phyloP scores from a whole-genome alignment of 2,797 vertebrate species.

The Chaunax sp. region DNA sequence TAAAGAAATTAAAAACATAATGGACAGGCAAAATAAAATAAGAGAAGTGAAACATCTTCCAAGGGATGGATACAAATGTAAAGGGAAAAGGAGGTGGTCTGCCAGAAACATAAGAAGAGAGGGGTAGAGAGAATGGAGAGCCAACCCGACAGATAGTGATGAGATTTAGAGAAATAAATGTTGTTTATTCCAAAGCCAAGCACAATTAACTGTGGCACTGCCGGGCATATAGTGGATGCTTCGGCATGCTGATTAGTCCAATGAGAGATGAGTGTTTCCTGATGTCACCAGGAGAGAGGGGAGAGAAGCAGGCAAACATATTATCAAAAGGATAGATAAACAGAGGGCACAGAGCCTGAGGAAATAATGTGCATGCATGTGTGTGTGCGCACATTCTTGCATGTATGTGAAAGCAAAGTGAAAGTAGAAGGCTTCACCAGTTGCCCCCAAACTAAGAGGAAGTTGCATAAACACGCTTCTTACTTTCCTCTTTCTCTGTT shows the following conservation, averaged over 20 bases:
- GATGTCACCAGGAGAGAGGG: conserved; percentile 74
- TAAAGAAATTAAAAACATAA: conserved; percentile 50
- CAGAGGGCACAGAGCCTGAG: conserved; percentile 59
- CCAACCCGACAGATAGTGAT: conserved; percentile 62
- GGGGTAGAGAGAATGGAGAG: conserved; percentile 11
- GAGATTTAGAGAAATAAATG: conserved; percentile 75
- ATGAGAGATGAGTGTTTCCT: conserved; percentile 79
- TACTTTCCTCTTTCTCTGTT: conserved; percentile 1
- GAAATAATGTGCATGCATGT: conserved; percentile 35
- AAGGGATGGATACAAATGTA: conserved; percentile 3
- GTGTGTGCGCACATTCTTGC: conserved; percentile 4
- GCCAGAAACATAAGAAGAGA: conserved; percentile 8
- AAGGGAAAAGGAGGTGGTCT: conserved; percentile 9
- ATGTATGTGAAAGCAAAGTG: conserved; percentile 6
- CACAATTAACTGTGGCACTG: conserved; percentile 80
- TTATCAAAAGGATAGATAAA: conserved; percentile 76
- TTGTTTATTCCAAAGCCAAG: conserved; percentile 78
- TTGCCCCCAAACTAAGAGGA: conserved; percentile 13
- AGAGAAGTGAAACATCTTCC: conserved; percentile 13
- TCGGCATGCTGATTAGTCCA: conserved; percentile 79
- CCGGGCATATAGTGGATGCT: conserved; percentile 76
- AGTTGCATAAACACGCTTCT: conserved; percentile 23
- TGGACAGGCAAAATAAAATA: conserved; percentile 6
- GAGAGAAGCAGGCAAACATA: conserved; percentile 73
- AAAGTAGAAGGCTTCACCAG: conserved; percentile 11